phyloP scores from a whole-genome alignment of 2,888 invertebrate genomes.

The Polyommatus iphigenia region DNA sequence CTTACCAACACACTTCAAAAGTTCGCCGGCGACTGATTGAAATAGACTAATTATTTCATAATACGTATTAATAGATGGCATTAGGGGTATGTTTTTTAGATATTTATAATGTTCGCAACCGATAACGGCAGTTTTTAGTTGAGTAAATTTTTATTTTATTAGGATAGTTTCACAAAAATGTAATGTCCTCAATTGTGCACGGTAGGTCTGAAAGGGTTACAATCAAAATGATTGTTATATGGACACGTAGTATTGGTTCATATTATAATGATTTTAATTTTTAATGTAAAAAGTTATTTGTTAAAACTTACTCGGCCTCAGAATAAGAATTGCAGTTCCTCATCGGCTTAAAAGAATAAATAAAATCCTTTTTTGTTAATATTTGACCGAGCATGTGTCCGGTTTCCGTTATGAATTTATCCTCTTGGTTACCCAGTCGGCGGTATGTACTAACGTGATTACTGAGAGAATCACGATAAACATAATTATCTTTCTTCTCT shows the following conservation, averaged over 20 bases:
- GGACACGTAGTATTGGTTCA: not conserved
- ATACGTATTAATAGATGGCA: no score
- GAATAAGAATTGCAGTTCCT: constrained; percentile 75
- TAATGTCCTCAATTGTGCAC: no score
- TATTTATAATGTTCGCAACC: no score
- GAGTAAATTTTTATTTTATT: no score
- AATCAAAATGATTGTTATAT: not conserved
- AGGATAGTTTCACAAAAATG: no score
- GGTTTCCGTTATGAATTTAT: constrained; percentile 67
- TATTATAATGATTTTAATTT: not conserved
- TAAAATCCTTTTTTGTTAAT: constrained; percentile 62
- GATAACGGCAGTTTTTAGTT: no score
- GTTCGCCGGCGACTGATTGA: no score
- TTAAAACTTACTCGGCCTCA: constrained; percentile 61
- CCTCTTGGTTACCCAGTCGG: constrained; percentile 65
- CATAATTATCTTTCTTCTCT: constrained; percentile 73
- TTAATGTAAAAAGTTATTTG: not conserved
- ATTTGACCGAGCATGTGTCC: constrained; percentile 71
- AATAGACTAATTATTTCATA: no score
- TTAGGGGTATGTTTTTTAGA: no score
- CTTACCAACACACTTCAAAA: no score
- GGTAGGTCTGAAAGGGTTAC: no score
- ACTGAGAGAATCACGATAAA: constrained; percentile 67
- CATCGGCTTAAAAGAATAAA: constrained; percentile 68
- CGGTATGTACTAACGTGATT: constrained; percentile 74